These are phyloP conservation scores for Protaetia brevitarsis DNA, from an alignment of 1,140 invertebrate genomes.

Conservation along the genomic window DNA sequence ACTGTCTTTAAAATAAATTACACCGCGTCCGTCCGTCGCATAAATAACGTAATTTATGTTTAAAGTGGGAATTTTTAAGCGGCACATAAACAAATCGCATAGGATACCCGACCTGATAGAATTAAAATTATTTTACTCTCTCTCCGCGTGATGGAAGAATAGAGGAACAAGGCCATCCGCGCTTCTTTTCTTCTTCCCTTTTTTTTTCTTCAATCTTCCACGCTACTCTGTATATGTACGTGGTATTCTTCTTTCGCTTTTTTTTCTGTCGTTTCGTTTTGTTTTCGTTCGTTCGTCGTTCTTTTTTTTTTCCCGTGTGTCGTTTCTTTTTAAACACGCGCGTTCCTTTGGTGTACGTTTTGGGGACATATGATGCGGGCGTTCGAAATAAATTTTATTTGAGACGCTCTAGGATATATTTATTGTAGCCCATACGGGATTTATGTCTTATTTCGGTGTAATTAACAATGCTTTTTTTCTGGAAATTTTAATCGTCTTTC, in stretches of 20 bases:
- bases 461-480: slow-evolving; percentile 5
- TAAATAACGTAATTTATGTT: slow-evolving; percentile 21
- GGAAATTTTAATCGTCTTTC: background rate
- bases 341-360: background rate
- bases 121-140: slow-evolving; percentile 14
- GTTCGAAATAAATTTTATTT: slow-evolving; percentile 5
- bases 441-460: slow-evolving; percentile 9
- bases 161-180: slow-evolving; percentile 1
- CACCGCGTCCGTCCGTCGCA: background rate
- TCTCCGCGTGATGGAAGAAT: slow-evolving; percentile 7
- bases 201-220: too few species aligned
- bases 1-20: slow-evolving; percentile 23
- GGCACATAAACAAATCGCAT: slow-evolving; percentile 20
- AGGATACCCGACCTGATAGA: slow-evolving; percentile 15
- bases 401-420: slow-evolving; percentile 1
- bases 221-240: too few species aligned
- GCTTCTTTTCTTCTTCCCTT: background rate
- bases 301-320: background rate
- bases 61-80: slow-evolving; percentile 8
- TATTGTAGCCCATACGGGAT: background rate
- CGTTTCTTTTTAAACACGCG: background rate
- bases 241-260: slow-evolving; percentile 12
- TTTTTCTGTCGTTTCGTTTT: background rate
- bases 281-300: background rate
- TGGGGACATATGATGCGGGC: slow-evolving; percentile 9